phyloP scores from a whole-genome alignment of 2,888 invertebrate genomes.

The Hedya salicella region DNA sequence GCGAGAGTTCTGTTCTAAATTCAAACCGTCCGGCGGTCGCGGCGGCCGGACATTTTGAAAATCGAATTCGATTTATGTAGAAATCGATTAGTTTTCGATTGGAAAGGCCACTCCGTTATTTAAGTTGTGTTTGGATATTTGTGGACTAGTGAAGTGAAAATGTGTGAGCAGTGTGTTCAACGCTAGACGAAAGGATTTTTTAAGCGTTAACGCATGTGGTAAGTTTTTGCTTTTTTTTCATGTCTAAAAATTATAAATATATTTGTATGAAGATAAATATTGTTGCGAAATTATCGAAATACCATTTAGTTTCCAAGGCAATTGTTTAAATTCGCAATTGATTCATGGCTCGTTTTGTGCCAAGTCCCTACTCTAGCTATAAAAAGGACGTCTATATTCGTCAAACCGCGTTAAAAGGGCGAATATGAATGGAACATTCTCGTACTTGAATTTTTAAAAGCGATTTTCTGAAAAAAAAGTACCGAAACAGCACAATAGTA shows the following conservation, averaged over 20 bases:
- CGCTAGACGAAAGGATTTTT: constrained; percentile 65
- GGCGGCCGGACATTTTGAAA: constrained; percentile 66
- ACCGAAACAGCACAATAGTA: too few species aligned
- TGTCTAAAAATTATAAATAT: not conserved
- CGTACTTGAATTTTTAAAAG: not conserved
- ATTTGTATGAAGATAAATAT: not conserved
- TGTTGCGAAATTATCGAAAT: constrained; percentile 38
- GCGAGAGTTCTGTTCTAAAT: constrained; percentile 69
- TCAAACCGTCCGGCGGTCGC: constrained; percentile 70
- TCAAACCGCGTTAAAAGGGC: constrained; percentile 12
- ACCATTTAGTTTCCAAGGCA: constrained; percentile 51
- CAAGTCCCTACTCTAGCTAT: constrained; percentile 32
- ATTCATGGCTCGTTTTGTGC: constrained; percentile 44
- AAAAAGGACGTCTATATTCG: constrained; percentile 31
- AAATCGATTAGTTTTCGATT: constrained; percentile 68
- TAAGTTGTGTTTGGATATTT: constrained; percentile 42
- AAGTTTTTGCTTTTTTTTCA: constrained; percentile 40
- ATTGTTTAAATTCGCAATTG: constrained; percentile 54
- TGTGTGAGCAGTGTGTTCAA: constrained; percentile 78
- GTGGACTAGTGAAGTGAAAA: constrained; percentile 61
- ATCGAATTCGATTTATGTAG: constrained; percentile 57
- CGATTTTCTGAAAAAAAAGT: too few species aligned
- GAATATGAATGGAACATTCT: constrained; percentile 13
- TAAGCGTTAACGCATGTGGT: constrained; percentile 47
- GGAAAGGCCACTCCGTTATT: constrained; percentile 70